Conservation (phyloP, 2,888 invertebrate genomes). For the Tipula confusa region DNA sequence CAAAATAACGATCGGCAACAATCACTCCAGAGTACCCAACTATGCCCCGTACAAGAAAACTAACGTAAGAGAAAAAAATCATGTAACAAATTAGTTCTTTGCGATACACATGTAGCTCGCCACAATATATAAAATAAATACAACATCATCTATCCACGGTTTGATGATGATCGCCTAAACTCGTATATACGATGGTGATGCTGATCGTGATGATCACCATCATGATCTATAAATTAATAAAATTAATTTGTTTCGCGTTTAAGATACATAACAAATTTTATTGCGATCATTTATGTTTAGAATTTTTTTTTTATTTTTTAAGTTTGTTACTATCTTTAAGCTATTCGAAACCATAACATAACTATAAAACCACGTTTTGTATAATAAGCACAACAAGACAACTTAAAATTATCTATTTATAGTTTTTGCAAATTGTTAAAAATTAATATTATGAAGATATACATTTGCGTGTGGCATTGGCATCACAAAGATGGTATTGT, state of each 20-base stretch:
- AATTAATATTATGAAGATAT: no score
- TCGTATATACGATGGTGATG: neutral
- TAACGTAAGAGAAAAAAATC: neutral
- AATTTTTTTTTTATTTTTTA: neutral
- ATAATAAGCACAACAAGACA: neutral
- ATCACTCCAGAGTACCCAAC: neutral
- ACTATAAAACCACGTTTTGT: neutral
- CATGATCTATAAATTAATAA: slow-evolving; percentile 20
- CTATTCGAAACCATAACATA: neutral
- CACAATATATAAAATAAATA: neutral
- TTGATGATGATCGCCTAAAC: neutral
- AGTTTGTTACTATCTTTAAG: neutral
- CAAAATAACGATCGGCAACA: neutral
- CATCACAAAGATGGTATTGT: no score
- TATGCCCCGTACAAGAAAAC: neutral
- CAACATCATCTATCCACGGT: neutral
- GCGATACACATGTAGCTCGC: neutral
- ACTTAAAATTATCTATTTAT: neutral
- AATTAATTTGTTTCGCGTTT: slow-evolving; percentile 20
- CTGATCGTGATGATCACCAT: neutral
- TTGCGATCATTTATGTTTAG: neutral
- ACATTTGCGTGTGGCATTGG: no score
- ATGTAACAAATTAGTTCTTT: neutral
- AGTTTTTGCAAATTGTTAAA: no score
- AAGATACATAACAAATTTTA: neutral